Evolutionary conservation across 2,113 vertebrate species (phyloP).

Genomic region (Tonatia bakeri): DNA sequence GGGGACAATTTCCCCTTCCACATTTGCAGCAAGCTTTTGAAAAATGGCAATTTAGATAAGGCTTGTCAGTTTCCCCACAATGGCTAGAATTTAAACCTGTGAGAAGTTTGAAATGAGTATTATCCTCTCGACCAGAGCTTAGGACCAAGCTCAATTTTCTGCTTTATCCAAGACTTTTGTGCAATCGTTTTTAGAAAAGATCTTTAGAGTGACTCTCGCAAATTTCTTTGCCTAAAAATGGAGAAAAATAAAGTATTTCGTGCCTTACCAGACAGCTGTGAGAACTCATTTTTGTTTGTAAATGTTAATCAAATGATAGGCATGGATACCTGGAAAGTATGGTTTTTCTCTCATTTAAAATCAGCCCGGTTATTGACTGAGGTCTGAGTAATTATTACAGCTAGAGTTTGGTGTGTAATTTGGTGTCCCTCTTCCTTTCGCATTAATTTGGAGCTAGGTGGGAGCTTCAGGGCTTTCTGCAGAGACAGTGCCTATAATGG

Average conservation of each 20-base stretch:
- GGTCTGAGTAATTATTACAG: neutral
- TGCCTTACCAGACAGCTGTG: neutral
- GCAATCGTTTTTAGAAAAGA: neutral
- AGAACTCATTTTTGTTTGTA: conserved; percentile 46
- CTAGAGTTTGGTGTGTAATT: neutral
- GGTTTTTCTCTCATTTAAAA: conserved; percentile 51
- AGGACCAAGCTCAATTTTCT: conserved; percentile 28
- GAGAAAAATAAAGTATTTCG: conserved; percentile 43
- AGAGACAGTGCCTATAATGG: conserved; percentile 43
- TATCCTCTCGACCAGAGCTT: conserved; percentile 12
- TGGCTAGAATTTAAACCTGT: conserved; percentile 17
- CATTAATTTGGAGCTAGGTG: conserved; percentile 42
- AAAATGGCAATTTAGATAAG: conserved; percentile 54
- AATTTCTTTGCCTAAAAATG: neutral
- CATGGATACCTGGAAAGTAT: neutral
- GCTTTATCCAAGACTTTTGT: neutral
- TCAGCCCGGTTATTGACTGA: conserved; percentile 9
- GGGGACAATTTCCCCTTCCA: neutral
- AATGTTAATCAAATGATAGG: conserved; percentile 53
- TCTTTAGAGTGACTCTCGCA: conserved; percentile 11
- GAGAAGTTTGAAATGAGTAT: neutral
- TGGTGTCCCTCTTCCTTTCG: neutral
- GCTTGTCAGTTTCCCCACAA: conserved; percentile 33
- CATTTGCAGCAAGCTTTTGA: conserved; percentile 35
- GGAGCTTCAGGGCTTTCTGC: neutral